Conservation (phyloP, 2,888 invertebrate genomes). For the Tinea semifulvella region DNA sequence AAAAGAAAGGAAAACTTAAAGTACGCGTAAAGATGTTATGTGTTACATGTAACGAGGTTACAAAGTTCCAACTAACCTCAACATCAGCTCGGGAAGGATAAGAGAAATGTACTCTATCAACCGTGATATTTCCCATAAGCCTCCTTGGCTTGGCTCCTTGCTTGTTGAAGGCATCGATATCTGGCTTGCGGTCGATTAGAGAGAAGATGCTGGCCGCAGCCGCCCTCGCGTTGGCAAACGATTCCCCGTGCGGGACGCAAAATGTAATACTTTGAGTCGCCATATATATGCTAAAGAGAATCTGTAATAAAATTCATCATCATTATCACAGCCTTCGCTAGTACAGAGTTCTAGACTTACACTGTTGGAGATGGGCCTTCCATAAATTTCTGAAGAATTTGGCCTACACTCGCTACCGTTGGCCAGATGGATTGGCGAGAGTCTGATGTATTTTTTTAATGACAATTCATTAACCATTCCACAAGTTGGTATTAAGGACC, state of each 20-base stretch:
- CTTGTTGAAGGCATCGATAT: constrained; percentile 73
- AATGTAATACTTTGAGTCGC: constrained; percentile 82
- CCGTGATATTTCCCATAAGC: constrained; percentile 72
- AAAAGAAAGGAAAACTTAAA: too few relatives aligned
- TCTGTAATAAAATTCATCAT: constrained; percentile 46
- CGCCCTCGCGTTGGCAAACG: constrained; percentile 76
- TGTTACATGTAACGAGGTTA: too few relatives aligned
- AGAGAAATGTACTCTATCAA: constrained; percentile 75
- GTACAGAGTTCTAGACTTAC: too few relatives aligned
- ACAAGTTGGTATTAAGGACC: too few relatives aligned
- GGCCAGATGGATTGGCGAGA: too few relatives aligned
- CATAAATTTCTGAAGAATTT: too few relatives aligned
- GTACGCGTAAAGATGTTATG: too few relatives aligned
- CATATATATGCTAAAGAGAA: constrained; percentile 78
- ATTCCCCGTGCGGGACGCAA: constrained; percentile 77
- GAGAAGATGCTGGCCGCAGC: constrained; percentile 78
- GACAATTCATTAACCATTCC: too few relatives aligned
- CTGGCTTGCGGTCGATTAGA: constrained; percentile 75
- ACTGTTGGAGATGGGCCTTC: too few relatives aligned
- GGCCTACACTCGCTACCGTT: too few relatives aligned
- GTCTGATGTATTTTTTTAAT: too few relatives aligned
- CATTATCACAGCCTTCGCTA: too few relatives aligned
- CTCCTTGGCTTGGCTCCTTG: constrained; percentile 67
- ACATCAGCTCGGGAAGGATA: constrained; percentile 83
- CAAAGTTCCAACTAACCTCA: constrained; percentile 43